Evolutionary conservation across 2,888 invertebrate genomes (phyloP).

Genomic region (Drosophila gaucha): DNA sequence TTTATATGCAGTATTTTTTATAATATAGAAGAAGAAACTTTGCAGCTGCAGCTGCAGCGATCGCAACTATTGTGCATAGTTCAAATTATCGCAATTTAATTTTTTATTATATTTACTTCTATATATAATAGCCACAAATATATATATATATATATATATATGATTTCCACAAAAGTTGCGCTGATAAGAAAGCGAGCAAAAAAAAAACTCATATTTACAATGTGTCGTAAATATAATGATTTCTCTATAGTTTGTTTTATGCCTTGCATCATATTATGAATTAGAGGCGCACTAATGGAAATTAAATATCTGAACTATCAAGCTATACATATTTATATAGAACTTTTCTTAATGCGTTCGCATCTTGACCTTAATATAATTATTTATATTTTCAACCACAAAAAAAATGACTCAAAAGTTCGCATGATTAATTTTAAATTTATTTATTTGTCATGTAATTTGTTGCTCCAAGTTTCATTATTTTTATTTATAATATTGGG

Average conservation of each 20-base stretch:
- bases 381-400: conserved; percentile 16
- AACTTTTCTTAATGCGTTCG: no score
- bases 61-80: conserved; percentile 46
- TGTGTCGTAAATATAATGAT: conserved; percentile 52
- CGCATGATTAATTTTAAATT: conserved; percentile 17
- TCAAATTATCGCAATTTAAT: conserved; percentile 69
- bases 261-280: conserved; percentile 23
- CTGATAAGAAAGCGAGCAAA: conserved; percentile 44
- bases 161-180: conserved; percentile 54
- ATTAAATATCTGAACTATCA: neutral
- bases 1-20: conserved; percentile 16
- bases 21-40: conserved; percentile 24
- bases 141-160: conserved; percentile 7
- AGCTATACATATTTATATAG: neutral
- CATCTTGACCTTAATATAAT: neutral
- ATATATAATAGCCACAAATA: neutral
- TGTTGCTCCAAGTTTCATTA: neutral
- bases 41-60: conserved; percentile 46
- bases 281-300: conserved; percentile 19
- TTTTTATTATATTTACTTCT: conserved; percentile 32
- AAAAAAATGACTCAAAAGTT: conserved; percentile 9
- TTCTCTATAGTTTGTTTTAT: conserved; percentile 36
- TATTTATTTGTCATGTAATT: conserved; percentile 1
- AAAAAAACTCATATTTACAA: conserved; percentile 32
- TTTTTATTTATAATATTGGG: conserved; percentile 12